Percentiles rank a stretch among this genome's conserved stretches.
These are phyloP conservation scores for Chironomus striatipennis DNA, from an alignment of 1,140 invertebrate species.

Conservation along the genomic window DNA sequence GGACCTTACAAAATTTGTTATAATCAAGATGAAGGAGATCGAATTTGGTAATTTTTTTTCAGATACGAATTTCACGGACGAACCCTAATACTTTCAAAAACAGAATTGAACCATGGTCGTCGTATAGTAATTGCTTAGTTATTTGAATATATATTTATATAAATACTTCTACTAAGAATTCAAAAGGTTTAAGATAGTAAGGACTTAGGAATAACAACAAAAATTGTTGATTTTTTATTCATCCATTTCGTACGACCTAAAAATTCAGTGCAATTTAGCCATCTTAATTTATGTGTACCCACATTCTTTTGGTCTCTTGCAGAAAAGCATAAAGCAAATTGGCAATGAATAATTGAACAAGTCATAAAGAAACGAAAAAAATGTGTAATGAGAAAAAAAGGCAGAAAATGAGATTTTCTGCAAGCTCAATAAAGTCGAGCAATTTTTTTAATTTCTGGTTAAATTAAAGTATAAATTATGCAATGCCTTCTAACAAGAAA, in stretches of 20 bases:
- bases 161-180: no score
- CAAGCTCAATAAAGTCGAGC: neutral
- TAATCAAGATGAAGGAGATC: no score
- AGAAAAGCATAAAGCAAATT: neutral
- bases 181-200: no score
- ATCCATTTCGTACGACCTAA: neutral
- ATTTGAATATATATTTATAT: no score
- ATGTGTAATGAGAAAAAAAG: conserved; percentile 15
- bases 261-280: neutral
- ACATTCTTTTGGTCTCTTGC: neutral
- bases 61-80: no score
- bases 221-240: no score
- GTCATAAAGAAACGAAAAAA: neutral
- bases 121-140: no score
- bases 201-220: no score
- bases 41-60: no score
- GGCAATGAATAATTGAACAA: conserved; percentile 20
- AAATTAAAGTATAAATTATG: conserved; percentile 22
- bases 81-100: no score
- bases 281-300: conserved; percentile 15
- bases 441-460: conserved; percentile 1
- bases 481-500: conserved; percentile 11
- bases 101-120: no score
- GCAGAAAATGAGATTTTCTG: conserved; percentile 1
- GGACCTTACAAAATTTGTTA: no score